phyloP scores from a whole-genome alignment of 2,113 vertebrate genomes.

The Zosterops japonicus region DNA sequence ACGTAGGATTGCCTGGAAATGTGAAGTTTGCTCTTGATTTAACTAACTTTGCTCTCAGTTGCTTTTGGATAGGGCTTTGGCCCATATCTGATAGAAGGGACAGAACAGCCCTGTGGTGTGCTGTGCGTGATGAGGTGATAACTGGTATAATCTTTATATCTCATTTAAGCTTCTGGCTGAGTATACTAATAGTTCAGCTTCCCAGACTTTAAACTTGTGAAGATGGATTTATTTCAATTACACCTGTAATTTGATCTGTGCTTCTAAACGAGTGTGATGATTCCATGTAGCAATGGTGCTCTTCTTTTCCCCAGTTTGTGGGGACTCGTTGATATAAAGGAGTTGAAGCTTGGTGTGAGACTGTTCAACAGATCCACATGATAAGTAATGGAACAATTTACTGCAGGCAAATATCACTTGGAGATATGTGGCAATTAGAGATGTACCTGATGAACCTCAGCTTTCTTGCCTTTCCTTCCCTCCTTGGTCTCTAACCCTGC shows the following conservation, averaged over 20 bases:
- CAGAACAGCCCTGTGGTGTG: not conserved
- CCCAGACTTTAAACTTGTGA: not conserved
- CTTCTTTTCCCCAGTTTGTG: fast-evolving
- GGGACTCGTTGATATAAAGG: fast-evolving
- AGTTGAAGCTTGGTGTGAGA: not conserved
- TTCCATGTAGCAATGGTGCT: not conserved
- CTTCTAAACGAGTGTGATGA: not conserved
- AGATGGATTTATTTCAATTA: not conserved
- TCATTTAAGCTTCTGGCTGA: not conserved
- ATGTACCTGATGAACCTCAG: not conserved
- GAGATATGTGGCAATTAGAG: not conserved
- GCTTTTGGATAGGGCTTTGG: not conserved
- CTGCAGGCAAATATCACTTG: not conserved
- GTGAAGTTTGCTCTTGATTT: not conserved
- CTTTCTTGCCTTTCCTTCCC: not conserved
- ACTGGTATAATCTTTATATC: not conserved
- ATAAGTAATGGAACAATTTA: not conserved
- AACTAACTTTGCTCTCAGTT: not conserved
- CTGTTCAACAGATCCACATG: not conserved
- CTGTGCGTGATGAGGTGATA: not conserved
- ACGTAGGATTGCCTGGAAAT: not conserved
- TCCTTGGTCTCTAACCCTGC: not conserved
- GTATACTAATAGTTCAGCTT: not conserved
- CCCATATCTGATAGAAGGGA: not conserved
- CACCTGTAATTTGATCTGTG: not conserved